A percentile compares a stretch with the other conserved stretches of the same genome.
These are phyloP conservation scores for Ditula angustiorana DNA, from an alignment of 2,888 invertebrate species.

Conservation along the genomic window DNA sequence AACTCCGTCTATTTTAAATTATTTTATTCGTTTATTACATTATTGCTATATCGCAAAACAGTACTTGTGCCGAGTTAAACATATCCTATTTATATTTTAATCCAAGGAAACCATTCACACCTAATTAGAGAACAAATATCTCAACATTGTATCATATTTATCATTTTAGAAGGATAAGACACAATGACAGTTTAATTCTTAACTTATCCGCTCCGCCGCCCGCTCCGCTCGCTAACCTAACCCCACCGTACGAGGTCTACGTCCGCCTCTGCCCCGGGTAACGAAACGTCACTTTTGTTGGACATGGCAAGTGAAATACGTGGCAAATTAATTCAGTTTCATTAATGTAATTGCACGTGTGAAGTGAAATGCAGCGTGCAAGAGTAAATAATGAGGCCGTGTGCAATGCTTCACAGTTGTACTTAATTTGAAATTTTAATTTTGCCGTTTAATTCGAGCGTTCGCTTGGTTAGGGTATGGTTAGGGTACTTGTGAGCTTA, in stretches of 20 bases:
- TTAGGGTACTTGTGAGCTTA: too few species aligned
- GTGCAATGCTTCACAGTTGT: not conserved
- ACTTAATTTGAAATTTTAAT: constrained; percentile 2
- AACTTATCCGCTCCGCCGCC: not conserved
- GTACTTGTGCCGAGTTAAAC: too few species aligned
- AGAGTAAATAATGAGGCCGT: not conserved
- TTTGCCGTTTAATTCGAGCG: not conserved
- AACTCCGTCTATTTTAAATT: too few species aligned
- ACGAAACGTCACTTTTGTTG: constrained; percentile 3
- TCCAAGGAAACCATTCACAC: too few species aligned
- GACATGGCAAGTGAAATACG: constrained; percentile 13
- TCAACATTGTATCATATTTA: too few species aligned
- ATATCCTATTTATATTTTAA: too few species aligned
- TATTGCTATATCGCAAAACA: too few species aligned
- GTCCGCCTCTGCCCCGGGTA: not conserved
- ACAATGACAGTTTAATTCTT: too few species aligned
- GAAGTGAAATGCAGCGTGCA: not conserved
- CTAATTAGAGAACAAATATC: too few species aligned
- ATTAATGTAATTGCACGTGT: constrained; percentile 7
- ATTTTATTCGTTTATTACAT: too few species aligned
- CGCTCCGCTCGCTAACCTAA: constrained; percentile 1
- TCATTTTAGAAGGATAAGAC: too few species aligned
- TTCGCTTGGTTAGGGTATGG: not conserved
- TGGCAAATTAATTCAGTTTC: constrained; percentile 10
- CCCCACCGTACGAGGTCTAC: not conserved